A percentile compares a stretch with the other conserved stretches of the same genome.
These are phyloP conservation scores for Camponotus fellah DNA, from an alignment of 2,888 invertebrate species.

Conservation along the genomic window DNA sequence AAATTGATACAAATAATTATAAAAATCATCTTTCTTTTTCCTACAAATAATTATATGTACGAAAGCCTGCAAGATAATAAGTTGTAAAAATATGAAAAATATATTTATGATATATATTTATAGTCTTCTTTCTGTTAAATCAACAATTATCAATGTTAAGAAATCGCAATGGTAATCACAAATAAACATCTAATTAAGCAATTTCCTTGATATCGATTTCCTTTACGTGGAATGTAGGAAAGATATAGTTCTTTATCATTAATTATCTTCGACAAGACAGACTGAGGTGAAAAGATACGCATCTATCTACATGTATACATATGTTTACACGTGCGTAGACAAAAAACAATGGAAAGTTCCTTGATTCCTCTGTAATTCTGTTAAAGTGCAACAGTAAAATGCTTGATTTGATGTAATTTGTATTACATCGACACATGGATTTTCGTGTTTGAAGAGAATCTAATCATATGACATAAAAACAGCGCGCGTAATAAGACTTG, in stretches of 20 bases:
- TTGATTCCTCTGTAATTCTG: not conserved
- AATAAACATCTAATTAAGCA: slow-evolving; percentile 11
- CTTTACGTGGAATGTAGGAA: not conserved
- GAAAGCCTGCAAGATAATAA: not conserved
- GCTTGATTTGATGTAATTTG: not conserved
- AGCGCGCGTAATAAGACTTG: not conserved
- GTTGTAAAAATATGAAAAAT: not conserved
- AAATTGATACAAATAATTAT: not conserved
- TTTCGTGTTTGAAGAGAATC: not conserved
- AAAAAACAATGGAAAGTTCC: slow-evolving; percentile 50
- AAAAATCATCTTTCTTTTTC: not conserved
- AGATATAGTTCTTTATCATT: slow-evolving; percentile 48
- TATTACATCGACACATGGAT: not conserved
- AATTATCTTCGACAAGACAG: slow-evolving; percentile 34
- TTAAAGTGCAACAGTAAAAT: not conserved
- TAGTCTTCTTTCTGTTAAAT: not conserved
- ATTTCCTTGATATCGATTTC: not conserved
- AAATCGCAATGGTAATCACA: not conserved
- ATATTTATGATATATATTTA: not conserved
- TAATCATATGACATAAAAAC: not conserved
- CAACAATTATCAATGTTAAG: not conserved
- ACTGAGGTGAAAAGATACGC: slow-evolving; percentile 28
- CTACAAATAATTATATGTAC: not conserved
- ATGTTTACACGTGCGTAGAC: not conserved
- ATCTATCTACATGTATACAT: not conserved